Base-by-base conservation (phyloP, 1,140 invertebrate genomes). In the Magallana angulata region DNA sequence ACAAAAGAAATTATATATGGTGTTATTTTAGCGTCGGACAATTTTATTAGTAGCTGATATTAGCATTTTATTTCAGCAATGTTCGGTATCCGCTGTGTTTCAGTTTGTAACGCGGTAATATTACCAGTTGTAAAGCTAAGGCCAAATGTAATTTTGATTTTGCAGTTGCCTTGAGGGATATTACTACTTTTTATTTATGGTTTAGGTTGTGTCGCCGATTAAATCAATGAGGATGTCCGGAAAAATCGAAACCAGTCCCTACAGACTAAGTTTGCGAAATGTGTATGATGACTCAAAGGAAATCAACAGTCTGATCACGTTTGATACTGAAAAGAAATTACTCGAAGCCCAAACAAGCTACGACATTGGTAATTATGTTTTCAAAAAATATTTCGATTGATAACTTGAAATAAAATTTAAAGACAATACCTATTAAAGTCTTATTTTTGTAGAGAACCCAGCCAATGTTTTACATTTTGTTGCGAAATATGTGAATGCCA, bases 401-500 rank as follows among this genome's bases (percentile, higher is more conserved):
- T 48, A 9, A 80, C 71, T 80, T 80, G 24, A 18, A 18, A 7
- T 36, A 48, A 48, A 48, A 48, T 48, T 48, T 48, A 48, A 5
- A 4, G 36, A 3, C 36, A 5, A 48, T 48, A 48, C 36, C 0
- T 6, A 80, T 5, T 30, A 80, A 24, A 80, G 5, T 12, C 24
- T 80, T 80, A 12, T 85, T 12, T 12, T 68, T 88, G 11, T 87
- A 92, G 92, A 91, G 7, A 88, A 91, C 59, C 91, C 90, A n/a
- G 81, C 71, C 24, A 91, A 92, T 60, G 85, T 87, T 1, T 30
- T 93, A 56, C 89, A 89, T 30, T 18, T 91, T 7, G 88, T 88
- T 36, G 91, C 89, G 8, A 90, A 89, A 80, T 91, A 92, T 60
- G 48, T 89, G 30, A 91, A 92, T 81, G 85, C 82, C 59, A 91